Evolutionary conservation across 2,113 vertebrate species (phyloP), one percentile per base, ranked within the genome.

Genomic region (Etia nguti): DNA sequence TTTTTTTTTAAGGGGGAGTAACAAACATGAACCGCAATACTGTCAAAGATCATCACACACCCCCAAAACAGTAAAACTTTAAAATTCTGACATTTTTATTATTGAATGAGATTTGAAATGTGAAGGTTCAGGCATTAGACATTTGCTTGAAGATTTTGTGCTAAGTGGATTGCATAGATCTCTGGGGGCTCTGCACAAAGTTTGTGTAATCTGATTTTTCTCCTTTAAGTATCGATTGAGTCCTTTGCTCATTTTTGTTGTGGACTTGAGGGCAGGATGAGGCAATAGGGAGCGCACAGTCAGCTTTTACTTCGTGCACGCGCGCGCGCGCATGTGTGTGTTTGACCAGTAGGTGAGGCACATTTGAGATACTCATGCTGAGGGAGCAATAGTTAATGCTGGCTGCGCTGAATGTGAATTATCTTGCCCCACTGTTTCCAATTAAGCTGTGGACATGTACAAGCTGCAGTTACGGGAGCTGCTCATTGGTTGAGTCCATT

Each of bases 371-470:
- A 55, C 56, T 84, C 92, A 83, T 91, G 94, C 94, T 94, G 94
- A 92, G 91, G 62, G 92, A 92, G 91, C 91, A 89, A 62, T 92
- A 92, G 93, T 93, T 92, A 93, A 94, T 90, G 84, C 91, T 82
- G 81, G 75, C 82, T 18, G 59, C 82, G 75, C 91, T 91, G 93
- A 91, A 92, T 90, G 93, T 95, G 92, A 95, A 95, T 96, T 93
- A 94, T 95, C 93, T 93, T 56, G 87, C 92, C 88, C 94, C 90
- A 94, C 90, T 93, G 94, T 96, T 96, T 95, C 94, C 92, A 95
- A 96, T 96, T 96, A 96, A 94, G 96, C 88, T 56, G 79, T 89
- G 86, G 93, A 94, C 94, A 95, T 93, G 93, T 93, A 95, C 94
- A 92, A 94, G 93, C 90, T 93, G 95, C 93, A 89, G 94, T 94